Evolutionary conservation across 2,113 vertebrate genomes (phyloP).

Genomic region (Catagonus wagneri): DNA sequence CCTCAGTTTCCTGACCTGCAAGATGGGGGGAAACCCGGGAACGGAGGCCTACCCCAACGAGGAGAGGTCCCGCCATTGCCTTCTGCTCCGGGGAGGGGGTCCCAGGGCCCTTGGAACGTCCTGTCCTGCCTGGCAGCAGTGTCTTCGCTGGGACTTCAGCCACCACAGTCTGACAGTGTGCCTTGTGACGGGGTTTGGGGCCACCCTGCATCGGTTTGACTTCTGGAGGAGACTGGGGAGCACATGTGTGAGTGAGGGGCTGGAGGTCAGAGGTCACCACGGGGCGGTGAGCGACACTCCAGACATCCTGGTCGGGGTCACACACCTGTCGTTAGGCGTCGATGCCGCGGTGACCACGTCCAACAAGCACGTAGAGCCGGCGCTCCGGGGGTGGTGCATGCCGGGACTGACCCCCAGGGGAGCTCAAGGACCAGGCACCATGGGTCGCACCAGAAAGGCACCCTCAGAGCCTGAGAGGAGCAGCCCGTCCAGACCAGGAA

Average conservation of each 20-base stretch:
- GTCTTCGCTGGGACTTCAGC: background rate
- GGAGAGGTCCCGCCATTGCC: background rate
- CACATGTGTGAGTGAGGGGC: background rate
- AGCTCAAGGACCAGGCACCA: background rate
- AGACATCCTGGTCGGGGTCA: rapidly evolving
- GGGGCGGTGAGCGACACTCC: rapidly evolving
- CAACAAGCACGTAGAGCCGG: background rate
- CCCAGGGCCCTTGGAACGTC: background rate
- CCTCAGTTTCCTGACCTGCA: background rate
- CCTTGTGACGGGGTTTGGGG: background rate
- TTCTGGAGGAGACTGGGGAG: background rate
- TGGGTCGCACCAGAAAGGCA: background rate
- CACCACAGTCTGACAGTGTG: background rate
- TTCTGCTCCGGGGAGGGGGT: background rate
- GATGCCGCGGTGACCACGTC: rapidly evolving
- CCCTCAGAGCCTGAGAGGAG: background rate
- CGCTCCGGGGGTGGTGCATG: background rate
- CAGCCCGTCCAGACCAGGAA: background rate
- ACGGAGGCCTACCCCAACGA: background rate
- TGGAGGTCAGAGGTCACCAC: no score
- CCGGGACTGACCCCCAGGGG: background rate
- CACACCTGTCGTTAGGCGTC: rapidly evolving
- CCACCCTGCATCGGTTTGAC: rapidly evolving
- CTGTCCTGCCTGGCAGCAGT: rapidly evolving
- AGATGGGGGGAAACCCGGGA: no score